Conservation (phyloP, 2,888 invertebrate genomes). For the Cephonodes hylas region DNA sequence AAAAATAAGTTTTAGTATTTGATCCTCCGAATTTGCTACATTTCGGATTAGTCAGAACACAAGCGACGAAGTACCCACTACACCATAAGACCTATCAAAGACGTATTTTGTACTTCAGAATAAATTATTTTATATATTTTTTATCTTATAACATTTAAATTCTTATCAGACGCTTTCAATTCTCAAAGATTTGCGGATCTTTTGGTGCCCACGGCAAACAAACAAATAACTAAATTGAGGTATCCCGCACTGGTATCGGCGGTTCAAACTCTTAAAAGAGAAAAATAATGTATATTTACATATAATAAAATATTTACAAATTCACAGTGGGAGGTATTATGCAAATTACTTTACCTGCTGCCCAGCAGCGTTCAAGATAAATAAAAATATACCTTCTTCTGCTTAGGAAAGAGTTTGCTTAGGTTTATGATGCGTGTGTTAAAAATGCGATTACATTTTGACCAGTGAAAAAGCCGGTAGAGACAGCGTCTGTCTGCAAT, state of each 20-base stretch:
- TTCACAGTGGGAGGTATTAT: constrained; percentile 76
- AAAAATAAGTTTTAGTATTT: no score
- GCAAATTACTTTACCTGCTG: constrained; percentile 78
- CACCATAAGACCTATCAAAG: no score
- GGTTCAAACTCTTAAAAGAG: constrained; percentile 5
- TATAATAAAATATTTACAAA: constrained; percentile 41
- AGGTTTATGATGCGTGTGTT: constrained; percentile 75
- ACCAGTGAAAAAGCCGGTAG: constrained; percentile 62
- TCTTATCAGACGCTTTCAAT: no score
- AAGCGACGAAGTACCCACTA: no score
- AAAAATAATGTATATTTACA: constrained; percentile 23
- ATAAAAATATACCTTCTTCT: constrained; percentile 62
- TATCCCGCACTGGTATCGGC: background rate
- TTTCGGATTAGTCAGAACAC: no score
- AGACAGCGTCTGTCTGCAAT: constrained; percentile 29
- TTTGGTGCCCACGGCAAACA: background rate
- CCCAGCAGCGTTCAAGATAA: constrained; percentile 62
- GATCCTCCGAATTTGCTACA: no score
- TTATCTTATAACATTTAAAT: no score
- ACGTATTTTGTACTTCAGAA: no score
- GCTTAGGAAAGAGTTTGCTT: constrained; percentile 59
- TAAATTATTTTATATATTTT: no score
- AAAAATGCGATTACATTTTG: constrained; percentile 69
- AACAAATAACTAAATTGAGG: background rate
- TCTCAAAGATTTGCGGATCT: background rate